These are phyloP conservation scores for Symphodus melops DNA, from an alignment of 2,113 vertebrate genomes.

Conservation along the genomic window DNA sequence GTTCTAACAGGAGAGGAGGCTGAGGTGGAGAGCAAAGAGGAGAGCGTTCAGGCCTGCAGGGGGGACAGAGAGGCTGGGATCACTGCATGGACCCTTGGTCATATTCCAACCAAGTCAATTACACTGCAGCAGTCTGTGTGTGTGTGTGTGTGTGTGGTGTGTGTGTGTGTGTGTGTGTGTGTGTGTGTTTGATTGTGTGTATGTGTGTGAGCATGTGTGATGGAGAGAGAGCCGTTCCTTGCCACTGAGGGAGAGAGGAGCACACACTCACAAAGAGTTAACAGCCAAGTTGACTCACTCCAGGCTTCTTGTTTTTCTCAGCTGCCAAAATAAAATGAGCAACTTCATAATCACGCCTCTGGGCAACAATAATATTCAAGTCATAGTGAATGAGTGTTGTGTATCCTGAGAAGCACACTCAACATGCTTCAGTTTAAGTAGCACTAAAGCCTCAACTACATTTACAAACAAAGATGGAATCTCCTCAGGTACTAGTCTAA, in stretches of 20 bases:
- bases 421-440: not conserved
- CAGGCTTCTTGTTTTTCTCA: not conserved
- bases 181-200: constrained; percentile 13
- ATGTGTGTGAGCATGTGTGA: not conserved
- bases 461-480: not conserved
- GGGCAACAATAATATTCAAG: constrained; percentile 34
- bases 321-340: constrained; percentile 41
- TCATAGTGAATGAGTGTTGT: constrained; percentile 27
- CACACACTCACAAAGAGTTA: constrained; percentile 20
- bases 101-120: constrained; percentile 50
- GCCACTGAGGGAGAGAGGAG: constrained; percentile 57
- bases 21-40: constrained; percentile 21
- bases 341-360: constrained; percentile 54
- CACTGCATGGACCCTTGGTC: constrained; percentile 24
- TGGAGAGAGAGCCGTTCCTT: constrained; percentile 18
- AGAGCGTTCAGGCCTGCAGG: constrained; percentile 19
- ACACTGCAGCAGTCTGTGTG: constrained; percentile 28
- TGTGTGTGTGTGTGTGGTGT: constrained; percentile 18
- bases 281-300: constrained; percentile 20
- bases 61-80: constrained; percentile 23
- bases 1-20: not conserved
- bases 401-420: constrained; percentile 2
- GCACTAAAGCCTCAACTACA: not conserved
- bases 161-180: constrained; percentile 6
- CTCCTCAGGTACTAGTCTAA: not conserved